Base-by-base conservation (phyloP, 2,113 vertebrate genomes). In the Chaenogobius annularis region DNA sequence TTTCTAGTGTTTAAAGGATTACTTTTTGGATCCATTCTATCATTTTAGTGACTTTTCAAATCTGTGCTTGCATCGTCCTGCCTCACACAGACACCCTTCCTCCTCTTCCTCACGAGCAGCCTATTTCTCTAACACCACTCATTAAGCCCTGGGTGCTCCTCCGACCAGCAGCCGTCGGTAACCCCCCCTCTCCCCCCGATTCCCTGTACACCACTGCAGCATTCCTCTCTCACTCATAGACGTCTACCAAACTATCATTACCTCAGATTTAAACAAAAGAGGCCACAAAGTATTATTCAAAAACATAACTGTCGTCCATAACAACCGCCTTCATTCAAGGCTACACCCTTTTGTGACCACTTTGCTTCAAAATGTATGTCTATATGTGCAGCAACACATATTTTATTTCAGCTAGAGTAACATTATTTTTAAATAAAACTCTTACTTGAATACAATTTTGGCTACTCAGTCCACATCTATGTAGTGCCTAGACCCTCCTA, bases 121-220 rank as follows among this genome's bases (percentile, higher is more conserved):
- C 85, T 88, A 85, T 90, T 87, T 91, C 90, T 92, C 89, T 90
- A 89, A 90, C 88, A 90, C 84, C 66, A 77, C 89, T 87, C 80
- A 80, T 90, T 91, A 91, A 93, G 89, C 91, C 84, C 83, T 86
- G 82, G 85, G 81, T 91, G 84, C 88, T 91, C 83, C 87, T 81
- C 75, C 75, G 58, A 23, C 72, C 77, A 62, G 17, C 40, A 63
- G 55, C 5, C 68, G 37, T 40, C 7, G 37, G 37, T 40, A 40
- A 40, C 13, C 48, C 14, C n/a, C 23, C 31, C 46, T 46, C 15
- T n/a, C 14, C 61, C 1, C 10, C 65, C n/a, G 47, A 26, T n/a
- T 74, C 67, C 59, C 55, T 69, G 54, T 76, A 68, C 75, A 72
- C 73, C 77, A 73, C 72, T 77, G 73, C 80, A 83, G 83, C 81